Base-by-base conservation (phyloP, 2,888 invertebrate genomes). In the Cheilosia scutellata region DNA sequence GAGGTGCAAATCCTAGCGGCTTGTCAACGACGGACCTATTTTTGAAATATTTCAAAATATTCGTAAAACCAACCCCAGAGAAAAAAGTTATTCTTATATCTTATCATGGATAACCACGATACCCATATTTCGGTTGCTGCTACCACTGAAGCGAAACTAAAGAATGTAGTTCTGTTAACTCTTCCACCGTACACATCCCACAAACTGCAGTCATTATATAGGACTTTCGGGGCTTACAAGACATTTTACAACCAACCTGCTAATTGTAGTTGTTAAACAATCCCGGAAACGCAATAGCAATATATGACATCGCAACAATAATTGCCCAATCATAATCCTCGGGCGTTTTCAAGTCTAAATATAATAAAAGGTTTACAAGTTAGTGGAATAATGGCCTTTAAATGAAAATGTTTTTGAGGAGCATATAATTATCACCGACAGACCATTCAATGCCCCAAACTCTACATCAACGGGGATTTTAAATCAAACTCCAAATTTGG, bases 71-170 rank as follows among this genome's bases (percentile, higher is more conserved):
- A 47, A 62, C 62, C 9, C 42, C 29, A 47, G 57, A 31, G 0
- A 57, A 57, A 16, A 57, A 57, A 16, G 57, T 57, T n/a, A 33
- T 33, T 31, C 57, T 62, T 62, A 49, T 65, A n/a, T n/a, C n/a
- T n/a, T n/a, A n/a, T n/a, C 31, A 51, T 63, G 63, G 16, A 63
- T 47, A 62, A 62, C 62, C 44, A 62, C n/a, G 62, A 62, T 47
- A 47, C 62, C 31, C 49, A 65, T 33, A 65, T 65, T 49, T 47
- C 63, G 20, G 49, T 49, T 49, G 31, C 49, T 31, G 49, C 20
- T 33, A 20, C 49, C 5, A 13, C 7, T 47, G 49, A 33, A 33
- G 20, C 49, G 5, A 65, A 65, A 65, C 31, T 20, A 2, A 49
- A 65, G 5, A 65, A 65, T 65, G 33, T 65, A 37, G n/a, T 47